phyloP scores from a whole-genome alignment of 2,888 invertebrate species.

The Mongoloraphidia duomilia region DNA sequence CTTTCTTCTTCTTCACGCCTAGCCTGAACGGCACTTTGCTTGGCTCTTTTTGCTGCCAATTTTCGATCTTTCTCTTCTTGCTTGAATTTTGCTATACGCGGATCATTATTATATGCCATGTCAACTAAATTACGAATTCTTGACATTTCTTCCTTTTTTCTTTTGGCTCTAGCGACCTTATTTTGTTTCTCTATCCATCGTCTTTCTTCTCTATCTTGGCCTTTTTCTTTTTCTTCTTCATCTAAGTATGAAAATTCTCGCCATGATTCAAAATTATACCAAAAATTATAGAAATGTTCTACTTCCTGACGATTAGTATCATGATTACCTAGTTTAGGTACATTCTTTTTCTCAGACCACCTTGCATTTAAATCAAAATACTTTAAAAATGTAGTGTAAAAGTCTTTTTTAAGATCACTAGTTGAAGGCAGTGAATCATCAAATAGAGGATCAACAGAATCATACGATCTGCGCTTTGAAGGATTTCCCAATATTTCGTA shows the following conservation, averaged over 20 bases:
- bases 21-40: conserved; percentile 68
- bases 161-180: conserved; percentile 77
- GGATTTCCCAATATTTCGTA: conserved; percentile 81
- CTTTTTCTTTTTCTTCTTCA: conserved; percentile 97
- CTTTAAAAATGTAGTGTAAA: conserved; percentile 51
- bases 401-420: conserved; percentile 64
- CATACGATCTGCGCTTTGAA: conserved; percentile 74
- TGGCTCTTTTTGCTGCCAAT: conserved; percentile 75
- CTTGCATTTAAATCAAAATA: conserved; percentile 66
- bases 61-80: conserved; percentile 88
- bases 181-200: conserved; percentile 99
- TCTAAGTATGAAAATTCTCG: conserved; percentile 97
- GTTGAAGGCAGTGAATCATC: conserved; percentile 74
- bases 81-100: conserved; percentile 81
- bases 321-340: conserved; percentile 67
- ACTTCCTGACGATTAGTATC: conserved; percentile 70
- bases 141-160: conserved; percentile 94
- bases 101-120: conserved; percentile 86
- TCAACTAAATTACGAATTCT: conserved; percentile 85
- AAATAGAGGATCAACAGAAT: conserved; percentile 91
- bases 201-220: conserved; percentile 90
- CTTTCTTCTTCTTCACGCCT: conserved; percentile 74
- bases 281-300: conserved; percentile 90
- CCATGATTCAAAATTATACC: conserved; percentile 99
- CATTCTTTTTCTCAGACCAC: conserved; percentile 82